Percentiles rank a stretch among this genome's conserved stretches.
Conservation (phyloP, 2,113 vertebrate genomes). For the Leptocoma aspasia region DNA sequence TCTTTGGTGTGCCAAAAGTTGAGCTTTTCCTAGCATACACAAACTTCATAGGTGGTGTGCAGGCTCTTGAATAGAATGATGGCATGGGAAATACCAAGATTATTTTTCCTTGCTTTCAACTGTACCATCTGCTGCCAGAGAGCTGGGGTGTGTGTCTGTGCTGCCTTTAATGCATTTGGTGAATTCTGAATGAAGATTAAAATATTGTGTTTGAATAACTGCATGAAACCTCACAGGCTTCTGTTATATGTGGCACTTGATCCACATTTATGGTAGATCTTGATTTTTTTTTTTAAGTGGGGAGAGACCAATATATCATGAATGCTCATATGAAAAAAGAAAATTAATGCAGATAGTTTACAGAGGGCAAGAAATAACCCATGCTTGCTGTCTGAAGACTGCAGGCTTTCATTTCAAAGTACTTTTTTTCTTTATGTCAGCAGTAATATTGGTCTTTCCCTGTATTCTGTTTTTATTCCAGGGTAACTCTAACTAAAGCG, state of each 20-base stretch:
- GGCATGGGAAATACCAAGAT: constrained; percentile 75
- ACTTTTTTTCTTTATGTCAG: not conserved
- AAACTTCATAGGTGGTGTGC: constrained; percentile 69
- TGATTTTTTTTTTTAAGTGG: constrained; percentile 21
- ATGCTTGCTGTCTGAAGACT: not conserved
- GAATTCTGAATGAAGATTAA: constrained; percentile 71
- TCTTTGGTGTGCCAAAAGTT: constrained; percentile 73
- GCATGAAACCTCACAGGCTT: constrained; percentile 81
- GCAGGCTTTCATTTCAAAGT: not conserved
- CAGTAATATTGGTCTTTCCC: constrained; percentile 74
- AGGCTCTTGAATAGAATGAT: constrained; percentile 74
- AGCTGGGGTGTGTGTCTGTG: constrained; percentile 75
- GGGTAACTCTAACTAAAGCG: constrained; percentile 14
- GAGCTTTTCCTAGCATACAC: constrained; percentile 68
- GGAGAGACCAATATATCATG: constrained; percentile 71
- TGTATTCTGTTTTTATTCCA: constrained; percentile 51
- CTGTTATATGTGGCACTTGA: constrained; percentile 72
- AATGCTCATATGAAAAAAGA: not conserved
- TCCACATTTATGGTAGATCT: constrained; percentile 54
- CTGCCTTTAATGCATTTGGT: constrained; percentile 75
- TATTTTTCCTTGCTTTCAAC: constrained; percentile 77
- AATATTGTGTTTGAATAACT: constrained; percentile 72
- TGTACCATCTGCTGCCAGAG: constrained; percentile 75
- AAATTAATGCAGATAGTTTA: not conserved
- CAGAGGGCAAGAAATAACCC: not conserved